Percentiles rank a stretch among this genome's conserved stretches.
Conservation (phyloP, 2,888 invertebrate species). For the Teleiodes luculella region DNA sequence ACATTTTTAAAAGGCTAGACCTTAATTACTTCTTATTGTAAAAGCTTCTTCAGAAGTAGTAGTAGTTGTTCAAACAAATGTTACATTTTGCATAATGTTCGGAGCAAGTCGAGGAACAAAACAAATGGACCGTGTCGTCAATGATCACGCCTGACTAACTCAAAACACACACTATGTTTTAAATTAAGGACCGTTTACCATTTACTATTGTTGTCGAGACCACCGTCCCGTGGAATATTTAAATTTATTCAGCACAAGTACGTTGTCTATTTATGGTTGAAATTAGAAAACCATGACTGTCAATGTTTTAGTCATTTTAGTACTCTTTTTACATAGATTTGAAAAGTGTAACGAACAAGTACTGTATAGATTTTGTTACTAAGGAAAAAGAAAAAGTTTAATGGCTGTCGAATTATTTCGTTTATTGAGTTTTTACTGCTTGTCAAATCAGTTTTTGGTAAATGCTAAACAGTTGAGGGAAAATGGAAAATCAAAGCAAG, state of each 20-base stretch:
- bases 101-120: constrained; percentile 5
- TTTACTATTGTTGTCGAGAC: constrained; percentile 31
- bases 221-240: constrained; percentile 33
- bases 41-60: too few species aligned
- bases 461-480: too few species aligned
- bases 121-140: constrained; percentile 21
- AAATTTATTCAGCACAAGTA: constrained; percentile 38
- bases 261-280: constrained; percentile 29
- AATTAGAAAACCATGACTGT: constrained; percentile 17
- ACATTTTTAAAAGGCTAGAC: too few species aligned
- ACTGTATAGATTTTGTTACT: neutral
- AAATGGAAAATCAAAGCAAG: too few species aligned
- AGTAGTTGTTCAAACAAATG: neutral
- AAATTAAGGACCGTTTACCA: constrained; percentile 30
- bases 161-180: constrained; percentile 25
- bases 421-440: too few species aligned
- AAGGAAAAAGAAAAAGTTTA: neutral
- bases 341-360: neutral
- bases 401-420: neutral
- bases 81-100: constrained; percentile 2
- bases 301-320: neutral
- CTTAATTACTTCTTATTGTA: too few species aligned
- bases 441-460: too few species aligned
- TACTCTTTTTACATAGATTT: neutral
- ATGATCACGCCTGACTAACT: constrained; percentile 24